Conservation (phyloP, 1,140 invertebrate genomes). For the Dinoponera quadriceps region DNA sequence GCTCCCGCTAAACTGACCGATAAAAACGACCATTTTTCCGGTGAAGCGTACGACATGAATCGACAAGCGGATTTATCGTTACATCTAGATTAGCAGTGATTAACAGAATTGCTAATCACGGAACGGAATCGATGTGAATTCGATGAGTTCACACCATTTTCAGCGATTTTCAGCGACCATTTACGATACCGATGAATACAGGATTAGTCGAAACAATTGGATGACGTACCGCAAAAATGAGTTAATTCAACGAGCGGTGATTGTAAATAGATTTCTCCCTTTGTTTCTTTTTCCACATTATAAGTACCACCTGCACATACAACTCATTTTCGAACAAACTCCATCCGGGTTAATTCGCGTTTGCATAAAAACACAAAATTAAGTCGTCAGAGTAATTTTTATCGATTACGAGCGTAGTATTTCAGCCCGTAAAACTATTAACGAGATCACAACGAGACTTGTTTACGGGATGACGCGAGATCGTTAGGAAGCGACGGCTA, state of each 20-base stretch:
- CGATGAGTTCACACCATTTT: background rate
- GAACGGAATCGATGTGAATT: background rate
- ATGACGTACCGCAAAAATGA: background rate
- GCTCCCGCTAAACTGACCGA: background rate
- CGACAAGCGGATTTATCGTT: background rate
- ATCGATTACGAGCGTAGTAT: background rate
- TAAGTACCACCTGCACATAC: background rate
- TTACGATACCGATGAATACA: background rate
- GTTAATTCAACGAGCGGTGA: background rate
- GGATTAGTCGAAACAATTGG: background rate
- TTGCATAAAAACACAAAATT: conserved; percentile 17
- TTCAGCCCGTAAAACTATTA: background rate
- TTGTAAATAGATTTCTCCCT: conserved; percentile 21
- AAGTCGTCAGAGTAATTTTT: background rate
- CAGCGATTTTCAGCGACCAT: conserved; percentile 5
- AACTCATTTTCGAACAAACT: background rate
- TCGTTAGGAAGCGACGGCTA: background rate
- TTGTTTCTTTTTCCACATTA: background rate
- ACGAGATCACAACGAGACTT: background rate
- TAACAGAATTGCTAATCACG: conserved; percentile 2
- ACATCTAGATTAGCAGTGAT: background rate
- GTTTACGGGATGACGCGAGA: background rate
- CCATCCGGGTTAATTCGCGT: conserved; percentile 6
- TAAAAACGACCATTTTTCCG: conserved; percentile 1
- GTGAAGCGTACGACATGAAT: background rate